Base-by-base conservation (phyloP, 2,888 invertebrate species). In the Zaprionus bogoriensis region DNA sequence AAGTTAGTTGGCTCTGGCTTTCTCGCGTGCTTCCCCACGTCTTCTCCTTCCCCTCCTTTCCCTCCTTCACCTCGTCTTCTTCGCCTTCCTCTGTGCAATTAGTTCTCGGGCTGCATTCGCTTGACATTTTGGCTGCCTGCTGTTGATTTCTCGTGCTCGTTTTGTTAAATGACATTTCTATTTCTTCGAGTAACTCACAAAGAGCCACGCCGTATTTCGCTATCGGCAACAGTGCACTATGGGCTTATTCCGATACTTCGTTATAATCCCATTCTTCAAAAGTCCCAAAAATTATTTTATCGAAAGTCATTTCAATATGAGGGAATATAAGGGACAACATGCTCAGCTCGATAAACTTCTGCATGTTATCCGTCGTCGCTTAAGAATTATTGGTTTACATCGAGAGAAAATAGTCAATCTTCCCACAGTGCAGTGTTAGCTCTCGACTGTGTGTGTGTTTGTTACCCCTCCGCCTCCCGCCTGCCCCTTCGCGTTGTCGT, bases 121-220 rank as follows among this genome's bases (percentile, higher is more conserved):
- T 79, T 83, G 87, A 81, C 84, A 83, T 81, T 83, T 81, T 67
- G 72, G 51, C 46, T 60, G 51, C 51, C 46, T 64, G 50, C 53
- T 58, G 61, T 58, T 70, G 60, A 61, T 63, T 81, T 74, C 81
- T 77, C 72, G 84, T 78, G 68, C 72, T 75, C 58, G 68, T 71
- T 80, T 65, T 73, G 71, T 71, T 71, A 81, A 81, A 78, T 81
- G 82, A 87, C 82, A 87, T 83, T 83, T 83, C 85, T 83, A 83
- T 83, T 83, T 84, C 82, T 82, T 78, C 47, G 62, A 72, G 72
- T 81, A 68, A 74, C 70, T 62, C 74, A 75, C 62, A 82, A 73
- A 81, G 50, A 45, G 67, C 54, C 67, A 73, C 75, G 65, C 39
- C 53, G 57, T 27, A 61, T 66, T 67, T 70, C 45, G 42, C n/a